phyloP scores from a whole-genome alignment of 1,140 invertebrate genomes.

The Rhopalosiphum padi region DNA sequence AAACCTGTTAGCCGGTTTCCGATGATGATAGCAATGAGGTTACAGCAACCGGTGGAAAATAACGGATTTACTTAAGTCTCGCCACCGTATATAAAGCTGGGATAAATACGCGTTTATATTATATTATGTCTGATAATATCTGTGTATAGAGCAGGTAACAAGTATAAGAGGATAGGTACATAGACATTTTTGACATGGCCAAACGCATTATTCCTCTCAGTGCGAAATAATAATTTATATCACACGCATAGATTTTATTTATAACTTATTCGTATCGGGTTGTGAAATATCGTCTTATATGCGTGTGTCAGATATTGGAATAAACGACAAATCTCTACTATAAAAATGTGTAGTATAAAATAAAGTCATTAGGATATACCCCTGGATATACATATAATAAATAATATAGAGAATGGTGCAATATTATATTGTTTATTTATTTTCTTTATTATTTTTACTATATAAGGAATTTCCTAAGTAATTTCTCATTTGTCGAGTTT shows the following conservation, averaged over 20 bases:
- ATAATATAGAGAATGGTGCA: background rate
- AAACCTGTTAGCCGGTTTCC: constrained; percentile 40
- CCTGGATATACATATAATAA: background rate
- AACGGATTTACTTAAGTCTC: constrained; percentile 40
- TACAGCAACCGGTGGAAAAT: constrained; percentile 26
- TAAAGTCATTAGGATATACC: background rate
- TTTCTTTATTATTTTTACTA: no score
- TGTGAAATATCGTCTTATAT: background rate
- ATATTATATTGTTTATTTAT: background rate
- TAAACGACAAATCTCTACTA: background rate
- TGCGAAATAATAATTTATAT: background rate
- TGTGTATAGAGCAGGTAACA: background rate
- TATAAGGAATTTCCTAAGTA: background rate
- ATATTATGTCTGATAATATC: background rate
- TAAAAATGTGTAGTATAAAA: background rate
- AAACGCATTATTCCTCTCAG: background rate
- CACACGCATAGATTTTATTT: background rate
- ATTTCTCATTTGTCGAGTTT: background rate
- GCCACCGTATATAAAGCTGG: background rate
- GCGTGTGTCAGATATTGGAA: background rate
- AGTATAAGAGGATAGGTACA: background rate
- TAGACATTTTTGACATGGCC: background rate
- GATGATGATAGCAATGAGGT: constrained; percentile 47
- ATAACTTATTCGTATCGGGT: background rate
- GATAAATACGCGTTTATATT: background rate